A percentile compares a stretch with the other conserved stretches of the same genome.
Evolutionary conservation across 2,888 invertebrate species (phyloP).

Genomic region (Hemithea aestivaria): DNA sequence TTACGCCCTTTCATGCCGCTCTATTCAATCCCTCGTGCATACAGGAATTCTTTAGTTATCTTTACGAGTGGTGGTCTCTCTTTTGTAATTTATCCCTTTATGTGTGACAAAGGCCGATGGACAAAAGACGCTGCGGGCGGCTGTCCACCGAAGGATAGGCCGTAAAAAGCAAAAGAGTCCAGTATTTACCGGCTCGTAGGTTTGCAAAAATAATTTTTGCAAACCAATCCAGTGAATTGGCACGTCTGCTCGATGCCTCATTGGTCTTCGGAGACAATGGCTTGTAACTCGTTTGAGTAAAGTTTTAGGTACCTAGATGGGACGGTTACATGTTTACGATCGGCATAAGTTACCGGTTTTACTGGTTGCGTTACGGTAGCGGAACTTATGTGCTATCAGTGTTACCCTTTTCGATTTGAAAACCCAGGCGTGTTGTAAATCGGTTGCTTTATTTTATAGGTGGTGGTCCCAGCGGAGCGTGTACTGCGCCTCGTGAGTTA

Average conservation of each 20-base stretch:
- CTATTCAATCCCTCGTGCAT: conserved; percentile 60
- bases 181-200: conserved; percentile 53
- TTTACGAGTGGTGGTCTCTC: conserved; percentile 67
- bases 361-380: conserved; percentile 44
- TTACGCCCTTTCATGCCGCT: conserved; percentile 62
- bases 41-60: conserved; percentile 65
- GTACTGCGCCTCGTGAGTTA: conserved; percentile 41
- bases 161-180: conserved; percentile 51
- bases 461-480: conserved; percentile 61
- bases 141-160: conserved; percentile 47
- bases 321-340: conserved; percentile 47
- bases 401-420: conserved; percentile 65
- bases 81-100: conserved; percentile 72
- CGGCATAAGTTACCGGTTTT: conserved; percentile 43
- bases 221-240: conserved; percentile 66
- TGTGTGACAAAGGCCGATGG: conserved; percentile 61
- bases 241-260: conserved; percentile 42
- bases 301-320: conserved; percentile 23
- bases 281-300: conserved; percentile 28
- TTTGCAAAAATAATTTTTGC: conserved; percentile 74
- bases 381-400: conserved; percentile 63
- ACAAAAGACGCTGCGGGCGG: conserved; percentile 60
- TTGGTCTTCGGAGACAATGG: conserved; percentile 65
- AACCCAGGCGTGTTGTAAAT: conserved; percentile 71
- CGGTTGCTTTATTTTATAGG: conserved; percentile 77